A percentile compares a stretch with the other conserved stretches of the same genome.
These are phyloP conservation scores for Calephelis nemesis DNA, from an alignment of 1,140 invertebrate species.

Conservation along the genomic window DNA sequence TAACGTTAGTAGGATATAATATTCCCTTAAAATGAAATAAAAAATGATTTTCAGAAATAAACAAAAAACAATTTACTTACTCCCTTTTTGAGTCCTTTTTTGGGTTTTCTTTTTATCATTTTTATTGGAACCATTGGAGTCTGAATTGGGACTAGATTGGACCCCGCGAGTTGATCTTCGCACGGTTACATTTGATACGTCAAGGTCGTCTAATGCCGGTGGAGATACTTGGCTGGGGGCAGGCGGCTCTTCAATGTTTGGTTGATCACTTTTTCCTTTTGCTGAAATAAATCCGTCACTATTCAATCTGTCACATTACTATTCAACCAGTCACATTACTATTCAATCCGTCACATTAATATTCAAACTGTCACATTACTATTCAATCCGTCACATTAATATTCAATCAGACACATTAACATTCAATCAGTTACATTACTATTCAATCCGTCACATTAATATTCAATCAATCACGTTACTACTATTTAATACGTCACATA, in stretches of 20 bases:
- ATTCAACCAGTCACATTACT: no score
- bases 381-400: no score
- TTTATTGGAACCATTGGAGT: conserved; percentile 39
- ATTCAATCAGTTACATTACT: no score
- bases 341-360: no score
- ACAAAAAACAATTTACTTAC: background rate
- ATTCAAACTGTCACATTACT: no score
- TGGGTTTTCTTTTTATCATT: conserved; percentile 34
- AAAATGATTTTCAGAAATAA: background rate
- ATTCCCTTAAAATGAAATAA: background rate
- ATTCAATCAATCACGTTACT: no score
- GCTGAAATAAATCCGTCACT: conserved; percentile 31
- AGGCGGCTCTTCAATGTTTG: conserved; percentile 22
- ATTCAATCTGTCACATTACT: background rate
- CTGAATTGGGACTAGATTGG: conserved; percentile 41
- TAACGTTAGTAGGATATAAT: background rate
- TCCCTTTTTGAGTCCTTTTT: conserved; percentile 28
- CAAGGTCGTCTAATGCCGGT: conserved; percentile 22
- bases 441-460: no score
- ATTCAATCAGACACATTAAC: no score
- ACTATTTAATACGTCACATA: no score
- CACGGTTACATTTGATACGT: conserved; percentile 47
- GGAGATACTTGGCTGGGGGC: conserved; percentile 23
- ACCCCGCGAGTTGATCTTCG: conserved; percentile 36
- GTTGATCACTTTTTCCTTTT: conserved; percentile 35